phyloP scores from a whole-genome alignment of 1,140 invertebrate species.

The Trachymyrmex septentrionalis region DNA sequence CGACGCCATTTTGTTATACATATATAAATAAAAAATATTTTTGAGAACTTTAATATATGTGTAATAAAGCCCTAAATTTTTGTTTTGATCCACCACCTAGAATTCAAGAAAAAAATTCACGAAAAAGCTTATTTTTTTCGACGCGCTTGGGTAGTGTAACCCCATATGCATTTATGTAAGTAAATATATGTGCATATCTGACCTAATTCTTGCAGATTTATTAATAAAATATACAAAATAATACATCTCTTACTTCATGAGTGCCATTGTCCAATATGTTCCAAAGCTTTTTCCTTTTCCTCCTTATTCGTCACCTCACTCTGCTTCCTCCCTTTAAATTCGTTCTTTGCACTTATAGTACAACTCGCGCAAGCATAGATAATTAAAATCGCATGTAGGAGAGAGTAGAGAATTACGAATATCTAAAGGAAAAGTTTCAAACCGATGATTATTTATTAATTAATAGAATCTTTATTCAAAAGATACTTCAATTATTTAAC shows the following conservation, averaged over 20 bases:
- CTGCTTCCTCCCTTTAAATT: not conserved
- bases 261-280: not conserved
- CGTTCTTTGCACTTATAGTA: not conserved
- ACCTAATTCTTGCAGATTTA: not conserved
- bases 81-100: no score
- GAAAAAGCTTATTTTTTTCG: no score
- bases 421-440: no score
- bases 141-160: no score
- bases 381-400: not conserved
- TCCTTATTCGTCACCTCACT: not conserved
- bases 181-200: not conserved
- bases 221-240: slow-evolving; percentile 3
- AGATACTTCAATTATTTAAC: no score
- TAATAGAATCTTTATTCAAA: no score
- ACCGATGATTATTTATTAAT: not conserved
- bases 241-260: not conserved
- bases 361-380: not conserved
- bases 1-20: no score
- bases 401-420: no score
- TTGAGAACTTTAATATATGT: no score
- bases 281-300: not conserved
- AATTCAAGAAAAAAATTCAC: no score
- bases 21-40: no score
- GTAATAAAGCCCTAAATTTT: no score
- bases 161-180: not conserved